These are phyloP conservation scores for Aeoliscus strigatus DNA, from an alignment of 2,797 vertebrate genomes.

Conservation along the genomic window DNA sequence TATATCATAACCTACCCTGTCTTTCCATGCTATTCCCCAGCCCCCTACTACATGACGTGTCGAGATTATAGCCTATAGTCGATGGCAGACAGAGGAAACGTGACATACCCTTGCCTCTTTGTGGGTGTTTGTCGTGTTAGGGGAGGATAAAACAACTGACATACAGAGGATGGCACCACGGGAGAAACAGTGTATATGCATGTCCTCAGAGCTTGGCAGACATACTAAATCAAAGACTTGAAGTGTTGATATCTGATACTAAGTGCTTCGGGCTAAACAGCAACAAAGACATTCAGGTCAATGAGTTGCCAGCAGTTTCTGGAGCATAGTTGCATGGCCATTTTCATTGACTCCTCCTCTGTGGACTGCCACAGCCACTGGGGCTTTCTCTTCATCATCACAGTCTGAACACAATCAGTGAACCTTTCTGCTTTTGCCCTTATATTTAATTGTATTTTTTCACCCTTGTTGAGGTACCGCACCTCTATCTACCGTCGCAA, in stretches of 20 bases:
- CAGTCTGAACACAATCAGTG: conserved; percentile 52
- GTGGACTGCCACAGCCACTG: conserved; percentile 51
- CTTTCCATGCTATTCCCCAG: conserved; percentile 41
- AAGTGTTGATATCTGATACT: conserved; percentile 71
- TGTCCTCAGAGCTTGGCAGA: conserved; percentile 50
- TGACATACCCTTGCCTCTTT: conserved; percentile 51
- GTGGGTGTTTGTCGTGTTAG: conserved; percentile 32
- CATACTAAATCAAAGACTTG: conserved; percentile 56
- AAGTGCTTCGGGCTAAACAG: conserved; percentile 61
- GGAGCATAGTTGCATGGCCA: conserved; percentile 54
- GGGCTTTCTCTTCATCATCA: conserved; percentile 59
- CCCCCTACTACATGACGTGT: conserved; percentile 55
- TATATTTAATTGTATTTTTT: conserved; percentile 23
- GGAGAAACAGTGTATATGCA: conserved; percentile 33
- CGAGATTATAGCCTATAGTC: conserved; percentile 39
- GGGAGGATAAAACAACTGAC: conserved; percentile 41
- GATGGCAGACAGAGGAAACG: conserved; percentile 53
- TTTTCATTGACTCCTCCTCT: conserved; percentile 60
- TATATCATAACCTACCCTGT: conserved; percentile 46
- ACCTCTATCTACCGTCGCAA: conserved; percentile 5
- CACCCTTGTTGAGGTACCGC: conserved; percentile 7
- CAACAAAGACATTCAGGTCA: conserved; percentile 72
- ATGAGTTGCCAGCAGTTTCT: conserved; percentile 65
- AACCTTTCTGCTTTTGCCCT: conserved; percentile 36
- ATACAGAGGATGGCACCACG: conserved; percentile 38